Conservation (phyloP, 1,140 invertebrate genomes). For the Choristoneura fumiferana region DNA sequence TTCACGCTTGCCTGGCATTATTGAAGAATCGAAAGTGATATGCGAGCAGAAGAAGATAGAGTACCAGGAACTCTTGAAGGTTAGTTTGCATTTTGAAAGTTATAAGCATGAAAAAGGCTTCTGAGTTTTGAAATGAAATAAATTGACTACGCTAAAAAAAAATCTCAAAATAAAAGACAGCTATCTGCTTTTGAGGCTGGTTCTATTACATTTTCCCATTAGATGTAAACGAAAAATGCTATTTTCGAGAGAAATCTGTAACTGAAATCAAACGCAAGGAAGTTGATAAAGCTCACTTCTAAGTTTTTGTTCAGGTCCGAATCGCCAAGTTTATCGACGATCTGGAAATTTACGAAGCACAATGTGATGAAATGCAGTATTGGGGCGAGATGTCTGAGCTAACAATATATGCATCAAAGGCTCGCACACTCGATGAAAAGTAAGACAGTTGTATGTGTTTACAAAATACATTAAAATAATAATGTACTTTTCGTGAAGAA, state of each 20-base stretch:
- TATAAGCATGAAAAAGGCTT: no score
- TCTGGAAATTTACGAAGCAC: constrained; percentile 87
- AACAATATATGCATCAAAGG: constrained; percentile 90
- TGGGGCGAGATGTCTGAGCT: constrained; percentile 95
- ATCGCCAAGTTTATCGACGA: constrained; percentile 89
- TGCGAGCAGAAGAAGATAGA: constrained; percentile 90
- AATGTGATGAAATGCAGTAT: constrained; percentile 92
- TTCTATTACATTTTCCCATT: no score
- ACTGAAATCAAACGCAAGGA: no score
- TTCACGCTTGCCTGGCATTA: constrained; percentile 86
- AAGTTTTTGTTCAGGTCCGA: constrained; percentile 69
- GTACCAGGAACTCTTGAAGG: constrained; percentile 90
- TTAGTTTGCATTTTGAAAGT: constrained; percentile 19
- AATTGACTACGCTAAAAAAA: no score
- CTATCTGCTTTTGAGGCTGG: no score
- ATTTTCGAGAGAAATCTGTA: no score
- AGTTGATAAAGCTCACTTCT: no score
- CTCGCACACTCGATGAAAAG: constrained; percentile 85
- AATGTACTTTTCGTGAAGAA: no score
- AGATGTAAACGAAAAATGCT: no score
- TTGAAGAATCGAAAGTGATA: constrained; percentile 91
- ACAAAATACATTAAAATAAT: neutral
- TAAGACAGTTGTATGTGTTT: constrained; percentile 66
- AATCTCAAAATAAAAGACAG: no score
- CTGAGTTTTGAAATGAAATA: no score